These are phyloP conservation scores for Morelia viridis DNA, from an alignment of 2,797 vertebrate species.

Conservation along the genomic window DNA sequence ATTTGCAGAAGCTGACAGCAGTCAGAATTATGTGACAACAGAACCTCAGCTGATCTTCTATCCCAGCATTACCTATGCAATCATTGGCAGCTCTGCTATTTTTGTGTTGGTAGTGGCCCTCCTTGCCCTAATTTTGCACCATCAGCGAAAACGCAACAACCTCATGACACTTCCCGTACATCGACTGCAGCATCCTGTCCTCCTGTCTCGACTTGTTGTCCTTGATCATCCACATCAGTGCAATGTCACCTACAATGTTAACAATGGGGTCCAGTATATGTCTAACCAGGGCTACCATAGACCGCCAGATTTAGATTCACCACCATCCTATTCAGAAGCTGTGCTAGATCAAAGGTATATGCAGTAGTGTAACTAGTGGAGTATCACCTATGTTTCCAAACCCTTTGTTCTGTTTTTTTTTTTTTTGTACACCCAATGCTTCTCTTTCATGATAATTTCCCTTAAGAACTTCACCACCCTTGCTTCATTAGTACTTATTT, in stretches of 20 bases:
- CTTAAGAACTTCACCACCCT: neutral
- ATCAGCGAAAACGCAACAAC: slow-evolving; percentile 92
- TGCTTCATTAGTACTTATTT: neutral
- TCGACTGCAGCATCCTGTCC: slow-evolving; percentile 88
- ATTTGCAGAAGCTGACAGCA: slow-evolving; percentile 82
- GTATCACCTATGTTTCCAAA: rapidly evolving
- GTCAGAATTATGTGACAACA: slow-evolving; percentile 90
- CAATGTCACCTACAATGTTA: slow-evolving; percentile 82
- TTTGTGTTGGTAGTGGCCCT: slow-evolving; percentile 94
- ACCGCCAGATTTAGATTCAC: slow-evolving; percentile 81
- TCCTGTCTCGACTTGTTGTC: slow-evolving; percentile 93
- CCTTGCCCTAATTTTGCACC: slow-evolving; percentile 90
- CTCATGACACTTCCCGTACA: slow-evolving; percentile 89
- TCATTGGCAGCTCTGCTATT: slow-evolving; percentile 94
- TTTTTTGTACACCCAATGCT: neutral
- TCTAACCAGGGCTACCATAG: slow-evolving; percentile 82
- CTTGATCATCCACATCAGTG: slow-evolving; percentile 86
- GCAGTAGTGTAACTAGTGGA: rapidly evolving
- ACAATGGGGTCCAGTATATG: slow-evolving; percentile 87
- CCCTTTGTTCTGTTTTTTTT: neutral
- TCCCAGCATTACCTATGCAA: slow-evolving; percentile 94
- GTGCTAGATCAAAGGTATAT: slow-evolving; percentile 89
- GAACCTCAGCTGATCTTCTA: slow-evolving; percentile 93
- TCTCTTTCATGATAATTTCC: neutral
- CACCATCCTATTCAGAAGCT: slow-evolving; percentile 93